Evolutionary conservation across 2,797 vertebrate species (phyloP).

Genomic region (Leptatherina wallacei): DNA sequence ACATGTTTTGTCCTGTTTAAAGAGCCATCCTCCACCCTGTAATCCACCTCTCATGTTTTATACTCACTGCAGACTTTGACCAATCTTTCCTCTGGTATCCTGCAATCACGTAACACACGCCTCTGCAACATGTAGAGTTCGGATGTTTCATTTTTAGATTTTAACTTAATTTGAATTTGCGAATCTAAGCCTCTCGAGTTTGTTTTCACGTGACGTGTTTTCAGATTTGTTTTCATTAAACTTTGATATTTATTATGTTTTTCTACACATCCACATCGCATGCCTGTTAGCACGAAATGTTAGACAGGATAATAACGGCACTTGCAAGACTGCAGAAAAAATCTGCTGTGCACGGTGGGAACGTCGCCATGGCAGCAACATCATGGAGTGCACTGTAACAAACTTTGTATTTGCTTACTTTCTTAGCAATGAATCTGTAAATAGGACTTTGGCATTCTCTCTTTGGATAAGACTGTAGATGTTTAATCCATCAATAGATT

Average conservation of each 20-base stretch:
- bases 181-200: slow-evolving; percentile 29
- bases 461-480: slow-evolving; percentile 55
- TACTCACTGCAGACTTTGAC: slow-evolving; percentile 49
- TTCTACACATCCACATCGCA: slow-evolving; percentile 56
- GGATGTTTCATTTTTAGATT: slow-evolving; percentile 33
- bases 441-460: slow-evolving; percentile 67
- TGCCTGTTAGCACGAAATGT: slow-evolving; percentile 57
- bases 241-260: slow-evolving; percentile 65
- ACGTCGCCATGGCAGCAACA: slow-evolving; percentile 47
- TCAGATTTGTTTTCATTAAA: slow-evolving; percentile 50
- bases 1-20: slow-evolving; percentile 39
- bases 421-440: slow-evolving; percentile 70
- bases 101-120: slow-evolving; percentile 46
- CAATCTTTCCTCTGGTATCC: slow-evolving; percentile 42
- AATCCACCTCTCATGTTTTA: slow-evolving; percentile 43
- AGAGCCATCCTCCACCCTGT: slow-evolving; percentile 33
- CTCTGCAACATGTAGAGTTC: slow-evolving; percentile 42
- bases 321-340: slow-evolving; percentile 35
- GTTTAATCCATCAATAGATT: slow-evolving; percentile 61
- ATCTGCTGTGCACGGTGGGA: slow-evolving; percentile 52
- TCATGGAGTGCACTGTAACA: slow-evolving; percentile 63
- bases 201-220: slow-evolving; percentile 37
- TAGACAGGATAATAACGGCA: slow-evolving; percentile 38
- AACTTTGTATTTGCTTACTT: slow-evolving; percentile 70
- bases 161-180: slow-evolving; percentile 47